Base-by-base conservation (phyloP, 2,888 invertebrate genomes). In the Hyles lineata region DNA sequence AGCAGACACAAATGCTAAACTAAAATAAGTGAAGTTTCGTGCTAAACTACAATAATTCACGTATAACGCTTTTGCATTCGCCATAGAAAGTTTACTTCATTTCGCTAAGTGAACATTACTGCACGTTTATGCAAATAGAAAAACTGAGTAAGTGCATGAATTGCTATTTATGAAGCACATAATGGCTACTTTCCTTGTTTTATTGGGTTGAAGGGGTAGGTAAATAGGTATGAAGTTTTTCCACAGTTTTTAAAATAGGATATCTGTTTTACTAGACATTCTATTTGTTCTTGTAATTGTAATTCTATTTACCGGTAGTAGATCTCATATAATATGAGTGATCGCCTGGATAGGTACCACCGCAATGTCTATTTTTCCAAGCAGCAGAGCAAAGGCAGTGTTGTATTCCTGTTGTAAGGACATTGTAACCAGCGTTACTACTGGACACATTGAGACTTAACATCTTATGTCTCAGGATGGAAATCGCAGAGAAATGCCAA, bases 71-170 rank as follows among this genome's bases (percentile, higher is more conserved):
- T 23, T 67, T 23, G 43, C 17, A 67, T 67, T 67, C 50, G 67
- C 67, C 67, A 67, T 23, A 43, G 23, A 52, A 58, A 63, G 69
- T 73, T 70, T 73, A 63, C 62, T 73, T 70, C 59, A 70, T 63
- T 70, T 32, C 70, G 59, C 61, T 70, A 70, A 73, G 35, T 72
- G 67, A 72, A 43, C 67, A 72, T 72, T 69, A 72, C 25, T 58
- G 59, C 23, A 59, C 69, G 43, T 55, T 59, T 72, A 72, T 50
- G 43, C 43, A 61, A 71, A 21, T 62, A 61, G 35, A 71, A 71
- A n/a, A 71, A 61, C 43, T 23, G 19, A 43, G 67, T 67, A 50
- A 67, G 50, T 67, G 43, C 67, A 67, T 67, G 67, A 67, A 67
- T 67, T 67, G 67, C 67, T 43, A 50, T 67, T 67, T 67, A 50